These are phyloP conservation scores for Etheostoma spectabile DNA, from an alignment of 2,113 vertebrate genomes.

Conservation along the genomic window DNA sequence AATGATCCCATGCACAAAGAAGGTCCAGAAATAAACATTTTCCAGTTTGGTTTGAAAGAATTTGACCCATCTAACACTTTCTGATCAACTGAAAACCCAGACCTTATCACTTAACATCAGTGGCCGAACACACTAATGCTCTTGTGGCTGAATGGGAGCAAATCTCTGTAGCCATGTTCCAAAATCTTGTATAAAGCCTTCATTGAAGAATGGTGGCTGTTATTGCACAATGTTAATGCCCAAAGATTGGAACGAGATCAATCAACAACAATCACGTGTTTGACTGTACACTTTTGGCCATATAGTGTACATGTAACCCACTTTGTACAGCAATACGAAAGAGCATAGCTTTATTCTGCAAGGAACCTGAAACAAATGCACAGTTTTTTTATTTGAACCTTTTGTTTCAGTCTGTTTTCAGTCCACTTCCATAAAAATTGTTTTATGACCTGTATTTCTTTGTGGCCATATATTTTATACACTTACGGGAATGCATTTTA, in stretches of 20 bases:
- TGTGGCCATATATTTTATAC: slow-evolving; percentile 62
- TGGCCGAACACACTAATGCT: not conserved
- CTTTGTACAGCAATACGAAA: not conserved
- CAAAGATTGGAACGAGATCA: not conserved
- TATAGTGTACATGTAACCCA: not conserved
- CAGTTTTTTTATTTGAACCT: slow-evolving; percentile 6
- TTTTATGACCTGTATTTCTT: slow-evolving; percentile 46
- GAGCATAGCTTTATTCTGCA: not conserved
- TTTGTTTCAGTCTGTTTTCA: slow-evolving; percentile 58
- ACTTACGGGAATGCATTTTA: slow-evolving; percentile 59
- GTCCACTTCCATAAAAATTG: slow-evolving; percentile 29
- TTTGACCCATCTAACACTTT: not conserved
- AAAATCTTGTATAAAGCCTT: not conserved
- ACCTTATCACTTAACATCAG: not conserved
- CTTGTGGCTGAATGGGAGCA: not conserved
- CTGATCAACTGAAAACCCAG: not conserved
- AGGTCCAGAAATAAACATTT: not conserved
- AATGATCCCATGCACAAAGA: not conserved
- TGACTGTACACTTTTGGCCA: not conserved
- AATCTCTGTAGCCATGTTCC: not conserved
- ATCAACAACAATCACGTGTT: not conserved
- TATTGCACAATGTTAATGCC: not conserved
- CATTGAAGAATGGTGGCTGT: not conserved
- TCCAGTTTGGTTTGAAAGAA: not conserved
- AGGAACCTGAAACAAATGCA: slow-evolving; percentile 20